These are phyloP conservation scores for Aplidium turbinatum DNA, from an alignment of 23 tunicate genomes.

Conservation along the genomic window DNA sequence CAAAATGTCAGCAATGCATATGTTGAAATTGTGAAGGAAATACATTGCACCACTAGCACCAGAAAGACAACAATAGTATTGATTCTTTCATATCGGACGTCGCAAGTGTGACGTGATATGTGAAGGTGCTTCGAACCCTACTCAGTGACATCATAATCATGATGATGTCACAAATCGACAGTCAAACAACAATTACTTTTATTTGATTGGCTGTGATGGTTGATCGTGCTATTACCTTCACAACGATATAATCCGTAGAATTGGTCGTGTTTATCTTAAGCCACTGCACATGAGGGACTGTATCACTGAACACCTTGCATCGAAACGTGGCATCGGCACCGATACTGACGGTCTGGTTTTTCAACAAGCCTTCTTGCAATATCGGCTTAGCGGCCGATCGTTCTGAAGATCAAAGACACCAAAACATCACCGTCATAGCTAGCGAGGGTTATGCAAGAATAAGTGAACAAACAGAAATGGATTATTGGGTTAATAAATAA, in stretches of 20 bases:
- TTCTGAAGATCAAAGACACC: slow-evolving; percentile 14
- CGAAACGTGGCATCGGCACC: slow-evolving; percentile 62
- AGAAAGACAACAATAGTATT: no score
- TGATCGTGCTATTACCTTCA: slow-evolving; percentile 11
- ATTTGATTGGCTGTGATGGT: neutral
- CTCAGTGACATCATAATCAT: no score
- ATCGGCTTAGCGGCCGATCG: slow-evolving; percentile 64
- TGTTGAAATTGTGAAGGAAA: no score
- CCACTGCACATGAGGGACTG: slow-evolving; percentile 90
- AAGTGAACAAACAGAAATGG: no score
- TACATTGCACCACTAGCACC: no score
- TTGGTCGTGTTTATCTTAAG: neutral
- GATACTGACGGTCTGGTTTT: slow-evolving; percentile 60
- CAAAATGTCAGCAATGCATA: no score
- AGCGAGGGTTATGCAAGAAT: no score
- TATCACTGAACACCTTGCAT: slow-evolving; percentile 82
- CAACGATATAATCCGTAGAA: neutral
- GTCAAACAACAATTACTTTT: neutral
- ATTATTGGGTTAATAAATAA: neutral
- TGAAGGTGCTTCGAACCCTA: no score
- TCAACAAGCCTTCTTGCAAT: slow-evolving; percentile 33
- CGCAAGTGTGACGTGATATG: no score
- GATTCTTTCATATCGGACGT: no score
- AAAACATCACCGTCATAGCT: no score
- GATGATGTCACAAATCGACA: no score